Conservation (phyloP, 2,113 vertebrate species). For the Lutjanus erythropterus region DNA sequence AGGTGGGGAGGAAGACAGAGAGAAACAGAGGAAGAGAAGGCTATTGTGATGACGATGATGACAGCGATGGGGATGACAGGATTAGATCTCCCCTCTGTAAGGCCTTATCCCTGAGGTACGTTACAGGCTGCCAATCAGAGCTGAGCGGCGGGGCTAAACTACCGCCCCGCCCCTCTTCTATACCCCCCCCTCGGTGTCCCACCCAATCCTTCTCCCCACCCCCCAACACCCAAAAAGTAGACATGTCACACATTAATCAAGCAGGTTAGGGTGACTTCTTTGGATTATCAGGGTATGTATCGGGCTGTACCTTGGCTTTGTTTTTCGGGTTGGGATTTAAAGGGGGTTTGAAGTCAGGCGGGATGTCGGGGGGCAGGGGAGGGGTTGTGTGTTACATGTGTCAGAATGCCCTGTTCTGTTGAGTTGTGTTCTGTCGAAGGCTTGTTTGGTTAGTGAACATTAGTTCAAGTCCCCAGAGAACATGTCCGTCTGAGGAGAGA, state of each 20-base stretch:
- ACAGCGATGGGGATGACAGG: conserved; percentile 79
- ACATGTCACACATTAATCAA: conserved; percentile 43
- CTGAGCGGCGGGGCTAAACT: conserved; percentile 32
- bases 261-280: conserved; percentile 75
- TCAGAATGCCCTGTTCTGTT: conserved; percentile 74
- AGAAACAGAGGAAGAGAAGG: conserved; percentile 24
- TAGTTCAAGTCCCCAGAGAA: conserved; percentile 70
- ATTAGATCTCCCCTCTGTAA: conserved; percentile 87
- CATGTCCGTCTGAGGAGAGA: conserved; percentile 64
- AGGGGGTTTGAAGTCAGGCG: conserved; percentile 4
- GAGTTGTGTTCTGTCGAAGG: conserved; percentile 66
- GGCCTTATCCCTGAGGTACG: conserved; percentile 96
- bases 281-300: conserved; percentile 76
- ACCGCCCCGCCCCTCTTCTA: not conserved
- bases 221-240: conserved; percentile 38
- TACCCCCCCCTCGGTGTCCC: conserved; percentile 8
- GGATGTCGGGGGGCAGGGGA: conserved; percentile 8
- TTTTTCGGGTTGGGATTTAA: conserved; percentile 20
- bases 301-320: conserved; percentile 83
- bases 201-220: conserved; percentile 12
- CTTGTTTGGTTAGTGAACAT: conserved; percentile 77
- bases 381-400: conserved; percentile 28
- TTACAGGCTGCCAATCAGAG: conserved; percentile 83
- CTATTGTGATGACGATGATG: conserved; percentile 43
- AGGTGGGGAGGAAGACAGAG: conserved; percentile 17